phyloP scores from a whole-genome alignment of 2,797 vertebrate species.

The Microctenopoma lineatum region DNA sequence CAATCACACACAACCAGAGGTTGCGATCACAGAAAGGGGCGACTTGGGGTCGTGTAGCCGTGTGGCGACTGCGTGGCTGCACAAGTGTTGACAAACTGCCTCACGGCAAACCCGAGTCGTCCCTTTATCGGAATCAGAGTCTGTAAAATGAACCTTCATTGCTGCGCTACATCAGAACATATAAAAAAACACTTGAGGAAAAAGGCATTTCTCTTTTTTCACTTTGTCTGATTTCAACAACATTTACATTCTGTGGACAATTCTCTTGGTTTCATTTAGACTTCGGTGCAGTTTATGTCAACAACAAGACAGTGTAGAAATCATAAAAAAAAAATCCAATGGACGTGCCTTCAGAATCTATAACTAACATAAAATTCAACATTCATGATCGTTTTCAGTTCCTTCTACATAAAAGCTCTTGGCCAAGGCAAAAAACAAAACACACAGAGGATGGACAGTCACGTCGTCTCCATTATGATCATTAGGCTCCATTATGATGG shows the following conservation, averaged over 20 bases:
- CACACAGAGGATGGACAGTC: not conserved
- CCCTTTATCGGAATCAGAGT: not conserved
- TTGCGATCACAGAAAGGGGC: conserved; percentile 5
- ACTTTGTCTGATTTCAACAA: not conserved
- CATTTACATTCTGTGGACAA: conserved; percentile 59
- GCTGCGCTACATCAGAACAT: not conserved
- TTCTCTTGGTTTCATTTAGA: conserved; percentile 36
- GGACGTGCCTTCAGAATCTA: not conserved
- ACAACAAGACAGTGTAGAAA: not conserved
- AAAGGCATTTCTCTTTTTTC: not conserved
- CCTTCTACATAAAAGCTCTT: conserved; percentile 35
- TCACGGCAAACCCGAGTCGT: not conserved
- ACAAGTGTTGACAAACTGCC: not conserved
- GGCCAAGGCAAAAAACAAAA: not conserved
- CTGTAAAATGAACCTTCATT: not conserved
- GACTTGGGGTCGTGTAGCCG: not conserved
- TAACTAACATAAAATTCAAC: conserved; percentile 32
- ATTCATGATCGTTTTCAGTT: conserved; percentile 43
- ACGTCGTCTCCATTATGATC: too few species aligned
- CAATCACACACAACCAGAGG: conserved; percentile 39
- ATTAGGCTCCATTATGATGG: not conserved
- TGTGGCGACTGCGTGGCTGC: conserved; percentile 21
- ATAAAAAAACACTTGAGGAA: not conserved
- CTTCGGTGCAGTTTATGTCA: conserved; percentile 31
- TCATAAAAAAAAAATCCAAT: conserved; percentile 16